Percentiles rank a stretch among this genome's conserved stretches.
phyloP scores from a whole-genome alignment of 2,888 invertebrate genomes.

The Stratiomys singularior region DNA sequence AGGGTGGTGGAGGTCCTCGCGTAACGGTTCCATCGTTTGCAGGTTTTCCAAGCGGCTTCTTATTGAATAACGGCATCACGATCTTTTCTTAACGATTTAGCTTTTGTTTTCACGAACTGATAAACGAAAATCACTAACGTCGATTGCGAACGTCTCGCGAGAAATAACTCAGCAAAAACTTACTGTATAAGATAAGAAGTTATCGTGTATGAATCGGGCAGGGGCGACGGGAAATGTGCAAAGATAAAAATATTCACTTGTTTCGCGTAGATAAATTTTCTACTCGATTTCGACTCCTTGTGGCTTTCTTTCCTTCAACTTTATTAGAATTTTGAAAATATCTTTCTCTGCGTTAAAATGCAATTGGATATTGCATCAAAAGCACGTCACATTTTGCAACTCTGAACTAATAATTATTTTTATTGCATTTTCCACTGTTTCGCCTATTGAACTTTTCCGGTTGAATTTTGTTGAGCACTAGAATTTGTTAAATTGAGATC shows the following conservation, averaged over 20 bases:
- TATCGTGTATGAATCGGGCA: constrained; percentile 7
- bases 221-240: neutral
- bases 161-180: constrained; percentile 31
- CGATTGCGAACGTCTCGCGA: neutral
- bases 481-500: constrained; percentile 8
- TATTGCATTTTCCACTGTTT: neutral
- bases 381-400: constrained; percentile 41
- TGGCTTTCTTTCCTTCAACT: neutral
- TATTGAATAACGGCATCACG: constrained; percentile 54
- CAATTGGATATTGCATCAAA: neutral
- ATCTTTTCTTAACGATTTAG: constrained; percentile 12
- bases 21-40: constrained; percentile 20
- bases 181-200: constrained; percentile 30
- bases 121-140: neutral
- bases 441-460: neutral
- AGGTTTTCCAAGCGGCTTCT: constrained; percentile 47
- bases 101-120: constrained; percentile 16
- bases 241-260: constrained; percentile 23
- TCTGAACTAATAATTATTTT: neutral
- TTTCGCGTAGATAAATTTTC: constrained; percentile 7
- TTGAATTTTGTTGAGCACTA: neutral
- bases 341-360: neutral
- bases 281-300: constrained; percentile 16
- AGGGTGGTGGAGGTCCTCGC: constrained; percentile 47
- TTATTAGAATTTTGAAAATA: neutral